Evolutionary conservation across 2,888 invertebrate genomes (phyloP).

Genomic region (Nemurella pictetii): DNA sequence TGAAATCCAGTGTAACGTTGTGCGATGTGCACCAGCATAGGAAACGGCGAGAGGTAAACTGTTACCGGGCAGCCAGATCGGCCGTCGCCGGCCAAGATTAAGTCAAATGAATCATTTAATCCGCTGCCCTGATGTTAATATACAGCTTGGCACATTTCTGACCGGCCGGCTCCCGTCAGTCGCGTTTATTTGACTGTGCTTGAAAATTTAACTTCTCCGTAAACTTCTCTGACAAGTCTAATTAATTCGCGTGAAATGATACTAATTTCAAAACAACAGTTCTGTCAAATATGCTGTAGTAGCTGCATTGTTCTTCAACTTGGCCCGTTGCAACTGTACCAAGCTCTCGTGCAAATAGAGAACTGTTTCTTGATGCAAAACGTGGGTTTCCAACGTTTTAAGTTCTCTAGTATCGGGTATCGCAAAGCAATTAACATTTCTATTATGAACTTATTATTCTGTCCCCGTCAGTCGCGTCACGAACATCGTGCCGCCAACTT

Average conservation of each 20-base stretch:
- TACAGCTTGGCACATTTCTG: not conserved
- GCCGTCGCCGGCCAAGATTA: too few relatives aligned
- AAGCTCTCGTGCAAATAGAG: not conserved
- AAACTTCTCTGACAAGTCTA: not conserved
- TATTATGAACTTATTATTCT: too few relatives aligned
- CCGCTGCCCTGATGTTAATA: not conserved
- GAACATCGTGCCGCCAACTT: too few relatives aligned
- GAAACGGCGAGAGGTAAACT: constrained; percentile 1
- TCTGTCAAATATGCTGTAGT: not conserved
- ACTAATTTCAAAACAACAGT: not conserved
- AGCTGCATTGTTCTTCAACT: not conserved
- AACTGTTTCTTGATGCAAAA: too few relatives aligned
- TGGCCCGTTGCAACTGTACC: not conserved
- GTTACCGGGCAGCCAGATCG: too few relatives aligned
- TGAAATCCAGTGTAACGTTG: not conserved
- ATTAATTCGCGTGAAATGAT: not conserved
- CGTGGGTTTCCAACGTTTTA: too few relatives aligned
- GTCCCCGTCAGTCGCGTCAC: too few relatives aligned
- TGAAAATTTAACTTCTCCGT: not conserved
- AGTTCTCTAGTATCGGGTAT: too few relatives aligned
- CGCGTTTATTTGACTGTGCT: not conserved
- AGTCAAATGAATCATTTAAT: not conserved
- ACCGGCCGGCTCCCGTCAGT: not conserved
- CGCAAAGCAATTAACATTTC: too few relatives aligned
- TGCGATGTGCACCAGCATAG: not conserved